Base-by-base conservation (phyloP, 2,888 invertebrate species). In the Campopleginae sp. region DNA sequence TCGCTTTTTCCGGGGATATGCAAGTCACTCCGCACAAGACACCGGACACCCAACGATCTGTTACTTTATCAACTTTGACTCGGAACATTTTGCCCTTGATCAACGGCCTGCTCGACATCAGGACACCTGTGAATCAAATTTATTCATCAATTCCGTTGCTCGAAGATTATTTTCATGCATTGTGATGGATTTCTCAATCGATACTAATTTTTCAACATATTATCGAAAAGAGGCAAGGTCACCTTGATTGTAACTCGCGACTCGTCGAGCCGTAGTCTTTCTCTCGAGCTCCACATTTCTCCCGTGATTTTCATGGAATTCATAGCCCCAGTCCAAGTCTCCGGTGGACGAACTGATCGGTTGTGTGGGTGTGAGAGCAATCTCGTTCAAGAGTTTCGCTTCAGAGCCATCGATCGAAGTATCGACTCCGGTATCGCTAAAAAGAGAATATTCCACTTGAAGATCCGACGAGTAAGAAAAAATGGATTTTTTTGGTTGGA, bases 161-260 rank as follows among this genome's bases (percentile, higher is more conserved):
- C 38, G 10, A 10, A 38, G 10, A 38, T 38, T 38, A 38, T 7
- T 38, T 38, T 66, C 38, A 31, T 63, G 23, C 10, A n/a, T n/a
- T 8, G 14, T 7, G 17, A 63, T 4, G 27, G n/a, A 33, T 12
- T 33, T 0, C 12, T 17, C 17, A 23, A 12, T 27, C 31, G 63
- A 31, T 12, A 58, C 19, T 12, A 23, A 23, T 27, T 61, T 12
- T 23, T 61, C 23, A 10, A 31, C 5, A 5, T 1, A 33, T 33
- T 33, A 4, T 33, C 0, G 7, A 19, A 19, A 46, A 27, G 38
- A n/a, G 51, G 10, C 14, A 8, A 19, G n/a, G 31, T 97, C 94
- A 7, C 96, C 98, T 90, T 98, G 97, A 93, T 98, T 97, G 92
- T 98, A 98, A 38, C 98, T 97, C 48, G 96, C 96, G 1, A 96